phyloP scores from a whole-genome alignment of 2,797 vertebrate species.

The Strix occidentalis region DNA sequence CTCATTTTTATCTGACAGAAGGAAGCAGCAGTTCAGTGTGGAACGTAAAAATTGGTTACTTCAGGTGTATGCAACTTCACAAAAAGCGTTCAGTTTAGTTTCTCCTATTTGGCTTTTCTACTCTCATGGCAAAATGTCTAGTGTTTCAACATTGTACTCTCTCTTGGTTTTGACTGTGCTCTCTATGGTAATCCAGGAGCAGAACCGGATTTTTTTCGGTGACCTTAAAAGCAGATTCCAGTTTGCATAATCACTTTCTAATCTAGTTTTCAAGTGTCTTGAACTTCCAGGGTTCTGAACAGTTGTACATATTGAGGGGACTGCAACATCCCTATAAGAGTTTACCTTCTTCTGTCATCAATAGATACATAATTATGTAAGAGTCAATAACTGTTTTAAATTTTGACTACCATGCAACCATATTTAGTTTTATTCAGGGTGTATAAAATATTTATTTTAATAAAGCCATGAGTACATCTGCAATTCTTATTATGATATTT shows the following conservation, averaged over 20 bases:
- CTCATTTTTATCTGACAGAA: background rate
- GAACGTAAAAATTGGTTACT: background rate
- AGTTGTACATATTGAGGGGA: background rate
- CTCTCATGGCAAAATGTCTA: background rate
- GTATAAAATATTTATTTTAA: background rate
- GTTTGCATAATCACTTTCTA: background rate
- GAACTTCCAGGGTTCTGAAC: background rate
- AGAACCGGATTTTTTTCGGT: background rate
- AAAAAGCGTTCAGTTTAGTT: background rate
- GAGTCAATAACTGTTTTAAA: background rate
- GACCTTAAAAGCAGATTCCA: background rate
- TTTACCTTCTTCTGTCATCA: background rate
- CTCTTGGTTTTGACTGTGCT: background rate
- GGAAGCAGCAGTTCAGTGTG: background rate
- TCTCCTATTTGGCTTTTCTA: background rate
- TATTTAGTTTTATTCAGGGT: background rate
- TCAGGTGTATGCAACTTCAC: background rate
- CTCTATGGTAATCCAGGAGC: background rate
- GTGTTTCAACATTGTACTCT: background rate
- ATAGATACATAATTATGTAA: background rate
- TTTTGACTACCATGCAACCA: background rate
- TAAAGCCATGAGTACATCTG: background rate
- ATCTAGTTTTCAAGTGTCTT: background rate
- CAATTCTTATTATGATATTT: background rate
- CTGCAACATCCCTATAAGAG: background rate